Evolutionary conservation across 2,797 vertebrate genomes (phyloP).

Genomic region (Protonibea diacanthus): DNA sequence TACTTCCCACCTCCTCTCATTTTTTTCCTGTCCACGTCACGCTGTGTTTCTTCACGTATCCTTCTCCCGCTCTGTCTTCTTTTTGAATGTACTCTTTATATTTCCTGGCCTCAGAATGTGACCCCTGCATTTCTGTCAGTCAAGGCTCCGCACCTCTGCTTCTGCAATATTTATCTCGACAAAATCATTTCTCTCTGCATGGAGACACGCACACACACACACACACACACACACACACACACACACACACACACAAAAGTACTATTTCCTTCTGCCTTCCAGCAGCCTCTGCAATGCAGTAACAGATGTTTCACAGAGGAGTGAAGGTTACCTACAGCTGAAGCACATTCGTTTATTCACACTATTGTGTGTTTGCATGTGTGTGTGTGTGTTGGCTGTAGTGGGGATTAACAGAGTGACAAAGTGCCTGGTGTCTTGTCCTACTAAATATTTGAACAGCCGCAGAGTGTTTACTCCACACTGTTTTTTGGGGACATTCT

Average conservation of each 20-base stretch:
- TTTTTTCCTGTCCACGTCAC: neutral
- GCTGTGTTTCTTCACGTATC: neutral
- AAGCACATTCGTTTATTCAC: constrained; percentile 31
- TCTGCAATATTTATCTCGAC: constrained; percentile 36
- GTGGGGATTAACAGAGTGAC: constrained; percentile 24
- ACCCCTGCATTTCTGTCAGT: constrained; percentile 16
- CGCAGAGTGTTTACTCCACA: neutral
- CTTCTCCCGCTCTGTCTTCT: neutral
- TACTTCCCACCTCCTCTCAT: neutral
- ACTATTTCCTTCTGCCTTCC: neutral
- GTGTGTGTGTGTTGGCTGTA: constrained; percentile 19
- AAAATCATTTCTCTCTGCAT: constrained; percentile 16
- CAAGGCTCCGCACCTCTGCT: constrained; percentile 13
- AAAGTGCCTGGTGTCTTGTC: constrained; percentile 25
- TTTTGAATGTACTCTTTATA: neutral
- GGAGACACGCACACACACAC: neutral
- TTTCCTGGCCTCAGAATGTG: constrained; percentile 30
- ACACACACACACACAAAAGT: neutral
- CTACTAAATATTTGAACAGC: constrained; percentile 43
- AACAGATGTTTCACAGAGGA: constrained; percentile 59
- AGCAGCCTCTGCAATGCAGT: constrained; percentile 58
- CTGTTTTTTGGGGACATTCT: neutral
- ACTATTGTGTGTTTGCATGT: neutral
- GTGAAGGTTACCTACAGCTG: constrained; percentile 47
- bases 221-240: neutral